These are phyloP conservation scores for Drosophila mayri DNA, from an alignment of 1,140 invertebrate genomes.

Conservation along the genomic window DNA sequence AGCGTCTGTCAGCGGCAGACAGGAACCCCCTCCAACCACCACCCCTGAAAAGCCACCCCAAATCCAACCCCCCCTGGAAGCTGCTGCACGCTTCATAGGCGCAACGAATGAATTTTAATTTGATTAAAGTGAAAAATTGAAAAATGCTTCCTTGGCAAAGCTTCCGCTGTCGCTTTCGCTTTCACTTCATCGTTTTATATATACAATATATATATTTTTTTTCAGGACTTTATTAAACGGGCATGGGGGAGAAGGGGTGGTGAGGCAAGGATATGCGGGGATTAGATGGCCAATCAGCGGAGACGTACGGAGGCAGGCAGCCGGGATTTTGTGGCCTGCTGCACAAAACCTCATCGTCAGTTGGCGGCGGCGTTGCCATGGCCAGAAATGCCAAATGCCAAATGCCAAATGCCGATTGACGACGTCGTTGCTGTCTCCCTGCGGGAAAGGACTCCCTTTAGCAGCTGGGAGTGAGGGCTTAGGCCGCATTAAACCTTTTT, in stretches of 20 bases:
- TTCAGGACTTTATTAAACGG: slow-evolving; percentile 51
- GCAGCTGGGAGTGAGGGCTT: slow-evolving; percentile 40
- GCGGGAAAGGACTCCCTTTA: neutral
- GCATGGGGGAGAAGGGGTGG: neutral
- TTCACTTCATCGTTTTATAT: slow-evolving; percentile 19
- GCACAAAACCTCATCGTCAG: slow-evolving; percentile 42
- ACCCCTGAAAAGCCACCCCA: neutral
- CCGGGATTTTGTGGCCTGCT: slow-evolving; percentile 63
- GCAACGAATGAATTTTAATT: slow-evolving; percentile 84
- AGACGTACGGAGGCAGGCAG: slow-evolving; percentile 28
- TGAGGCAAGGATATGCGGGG: slow-evolving; percentile 45
- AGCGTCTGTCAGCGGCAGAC: slow-evolving; percentile 40
- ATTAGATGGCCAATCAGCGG: slow-evolving; percentile 75
- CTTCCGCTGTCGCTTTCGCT: slow-evolving; percentile 28
- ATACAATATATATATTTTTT: no score
- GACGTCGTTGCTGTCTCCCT: slow-evolving; percentile 24
- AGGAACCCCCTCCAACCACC: neutral
- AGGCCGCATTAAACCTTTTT: slow-evolving; percentile 76
- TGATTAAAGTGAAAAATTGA: slow-evolving; percentile 84
- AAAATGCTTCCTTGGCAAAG: slow-evolving; percentile 54
- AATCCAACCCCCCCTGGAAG: slow-evolving; percentile 8
- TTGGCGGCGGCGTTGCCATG: slow-evolving; percentile 56
- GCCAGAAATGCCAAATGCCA: slow-evolving; percentile 52
- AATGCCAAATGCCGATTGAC: slow-evolving; percentile 46
- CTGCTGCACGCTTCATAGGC: slow-evolving; percentile 77